Conservation (phyloP, 2,797 vertebrate genomes). For the Harpagifer antarcticus region DNA sequence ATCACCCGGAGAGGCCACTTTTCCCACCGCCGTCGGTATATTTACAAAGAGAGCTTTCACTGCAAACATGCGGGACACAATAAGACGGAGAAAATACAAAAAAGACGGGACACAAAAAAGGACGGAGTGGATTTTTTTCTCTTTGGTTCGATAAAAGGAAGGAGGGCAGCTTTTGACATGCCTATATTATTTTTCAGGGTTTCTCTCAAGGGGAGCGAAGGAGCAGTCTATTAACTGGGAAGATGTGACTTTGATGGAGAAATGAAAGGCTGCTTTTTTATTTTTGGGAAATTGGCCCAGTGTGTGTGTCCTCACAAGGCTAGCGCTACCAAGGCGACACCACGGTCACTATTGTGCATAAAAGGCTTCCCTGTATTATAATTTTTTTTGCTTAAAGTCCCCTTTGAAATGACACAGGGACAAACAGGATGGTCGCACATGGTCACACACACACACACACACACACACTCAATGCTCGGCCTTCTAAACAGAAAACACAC, state of each 20-base stretch:
- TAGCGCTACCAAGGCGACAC: conserved; percentile 69
- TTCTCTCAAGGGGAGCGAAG: conserved; percentile 64
- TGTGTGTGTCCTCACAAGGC: conserved; percentile 63
- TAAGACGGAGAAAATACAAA: conserved; percentile 38
- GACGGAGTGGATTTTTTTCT: conserved; percentile 18
- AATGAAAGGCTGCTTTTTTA: conserved; percentile 56
- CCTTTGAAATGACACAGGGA: conserved; percentile 32
- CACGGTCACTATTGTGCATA: conserved; percentile 53
- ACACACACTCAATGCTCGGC: conserved; percentile 19
- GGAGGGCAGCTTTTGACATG: conserved; percentile 50
- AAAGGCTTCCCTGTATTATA: conserved; percentile 50
- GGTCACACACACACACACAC: not conserved
- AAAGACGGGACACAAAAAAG: conserved; percentile 40
- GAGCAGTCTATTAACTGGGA: conserved; percentile 65
- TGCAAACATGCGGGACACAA: conserved; percentile 46
- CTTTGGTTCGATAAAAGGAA: conserved; percentile 42
- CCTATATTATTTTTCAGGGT: conserved; percentile 69
- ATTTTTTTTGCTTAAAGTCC: conserved; percentile 16
- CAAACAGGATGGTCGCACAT: conserved; percentile 25
- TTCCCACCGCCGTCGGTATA: conserved; percentile 23
- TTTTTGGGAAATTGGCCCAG: conserved; percentile 26
- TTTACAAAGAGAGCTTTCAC: conserved; percentile 56
- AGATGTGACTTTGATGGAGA: conserved; percentile 78
- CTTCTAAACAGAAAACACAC: conserved; percentile 21
- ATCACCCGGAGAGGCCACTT: conserved; percentile 44